Evolutionary conservation across 2,797 vertebrate genomes (phyloP).

Genomic region (Cynodonichthys magdalenae): DNA sequence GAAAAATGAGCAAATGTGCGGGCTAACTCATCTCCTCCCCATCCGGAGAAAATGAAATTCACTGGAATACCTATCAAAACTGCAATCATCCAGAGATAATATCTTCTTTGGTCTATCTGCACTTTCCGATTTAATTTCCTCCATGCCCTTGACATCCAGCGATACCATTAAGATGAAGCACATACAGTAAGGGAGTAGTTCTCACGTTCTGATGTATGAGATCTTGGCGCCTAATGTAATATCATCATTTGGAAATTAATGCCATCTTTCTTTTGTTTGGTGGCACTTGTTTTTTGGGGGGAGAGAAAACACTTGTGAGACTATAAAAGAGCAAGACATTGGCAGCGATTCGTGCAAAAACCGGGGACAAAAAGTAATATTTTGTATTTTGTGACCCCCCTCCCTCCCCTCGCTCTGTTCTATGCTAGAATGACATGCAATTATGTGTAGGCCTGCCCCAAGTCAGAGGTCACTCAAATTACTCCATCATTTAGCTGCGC

Average conservation of each 20-base stretch:
- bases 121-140: constrained; percentile 99
- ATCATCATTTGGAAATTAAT: constrained; percentile 99
- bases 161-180: constrained; percentile 99
- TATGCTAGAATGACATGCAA: constrained; percentile 90
- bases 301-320: constrained; percentile 26
- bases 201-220: constrained; percentile 93
- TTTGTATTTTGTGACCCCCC: constrained; percentile 32
- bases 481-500: constrained; percentile 95
- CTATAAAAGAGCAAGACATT: constrained; percentile 9
- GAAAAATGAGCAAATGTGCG: constrained; percentile 99
- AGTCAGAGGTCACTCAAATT: constrained; percentile 96
- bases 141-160: constrained; percentile 99
- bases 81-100: constrained; percentile 99
- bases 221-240: constrained; percentile 93
- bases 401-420: constrained; percentile 1
- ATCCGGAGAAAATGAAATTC: constrained; percentile 99
- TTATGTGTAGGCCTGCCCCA: constrained; percentile 89
- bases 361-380: constrained; percentile 5
- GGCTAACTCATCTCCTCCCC: constrained; percentile 98
- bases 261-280: constrained; percentile 98
- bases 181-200: constrained; percentile 95
- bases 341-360: constrained; percentile 45
- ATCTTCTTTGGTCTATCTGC: constrained; percentile 99
- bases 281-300: constrained; percentile 56
- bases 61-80: constrained; percentile 99